Evolutionary conservation across 2,113 vertebrate species (phyloP).

Genomic region (Drymodes brunneopygia): DNA sequence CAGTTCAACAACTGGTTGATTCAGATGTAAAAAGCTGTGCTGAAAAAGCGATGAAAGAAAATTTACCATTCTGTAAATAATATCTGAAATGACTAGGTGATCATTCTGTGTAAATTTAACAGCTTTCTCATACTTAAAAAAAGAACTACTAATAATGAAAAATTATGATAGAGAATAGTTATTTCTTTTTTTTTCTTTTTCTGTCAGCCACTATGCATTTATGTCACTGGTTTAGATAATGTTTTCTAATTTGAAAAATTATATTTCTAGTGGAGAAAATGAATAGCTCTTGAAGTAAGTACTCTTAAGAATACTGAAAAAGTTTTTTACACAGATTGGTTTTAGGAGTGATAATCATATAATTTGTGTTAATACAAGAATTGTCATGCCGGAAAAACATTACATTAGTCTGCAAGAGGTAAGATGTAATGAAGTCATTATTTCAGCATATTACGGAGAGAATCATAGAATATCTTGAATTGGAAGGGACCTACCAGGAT

Average conservation of each 20-base stretch:
- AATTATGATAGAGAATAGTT: not conserved
- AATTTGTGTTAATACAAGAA: not conserved
- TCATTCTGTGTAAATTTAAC: conserved; percentile 1
- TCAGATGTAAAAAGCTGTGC: not conserved
- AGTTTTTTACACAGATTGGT: not conserved
- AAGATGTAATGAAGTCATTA: not conserved
- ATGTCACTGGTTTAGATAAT: not conserved
- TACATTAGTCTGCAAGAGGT: not conserved
- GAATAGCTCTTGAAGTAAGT: not conserved
- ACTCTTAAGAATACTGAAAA: not conserved
- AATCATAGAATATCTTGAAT: not conserved
- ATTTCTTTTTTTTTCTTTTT: not conserved
- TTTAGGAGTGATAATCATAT: not conserved
- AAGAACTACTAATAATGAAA: not conserved
- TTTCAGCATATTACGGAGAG: not conserved
- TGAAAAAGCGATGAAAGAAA: not conserved
- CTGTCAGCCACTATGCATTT: not conserved
- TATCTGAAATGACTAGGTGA: not conserved
- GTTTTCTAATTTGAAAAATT: not conserved
- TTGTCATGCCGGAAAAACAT: not conserved
- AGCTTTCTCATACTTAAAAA: not conserved
- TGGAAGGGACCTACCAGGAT: not conserved
- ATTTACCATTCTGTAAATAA: not conserved
- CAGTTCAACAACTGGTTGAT: not conserved
- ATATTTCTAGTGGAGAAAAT: not conserved